Conservation (phyloP, 2,888 invertebrate species). For the Bombyx huttoni region DNA sequence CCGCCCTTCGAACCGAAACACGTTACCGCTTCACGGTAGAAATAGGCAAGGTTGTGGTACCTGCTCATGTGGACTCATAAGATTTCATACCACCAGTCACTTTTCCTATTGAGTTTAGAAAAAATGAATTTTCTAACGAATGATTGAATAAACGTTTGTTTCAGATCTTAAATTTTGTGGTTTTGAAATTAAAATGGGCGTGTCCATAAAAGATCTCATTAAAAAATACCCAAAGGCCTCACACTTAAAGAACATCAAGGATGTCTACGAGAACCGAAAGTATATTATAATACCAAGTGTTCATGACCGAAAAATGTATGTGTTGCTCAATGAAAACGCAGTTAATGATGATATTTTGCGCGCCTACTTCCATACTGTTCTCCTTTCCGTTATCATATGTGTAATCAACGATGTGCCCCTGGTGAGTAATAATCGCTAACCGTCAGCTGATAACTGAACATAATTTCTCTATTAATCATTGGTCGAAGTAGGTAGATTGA, state of each 20-base stretch:
- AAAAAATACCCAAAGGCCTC: conserved; percentile 11
- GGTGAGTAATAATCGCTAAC: conserved; percentile 20
- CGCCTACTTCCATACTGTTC: conserved; percentile 79
- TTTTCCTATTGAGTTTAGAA: too few species aligned
- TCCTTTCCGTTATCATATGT: conserved; percentile 48
- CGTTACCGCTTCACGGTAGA: too few species aligned
- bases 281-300: conserved; percentile 71
- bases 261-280: conserved; percentile 54
- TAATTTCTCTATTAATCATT: too few species aligned
- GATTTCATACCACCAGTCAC: too few species aligned
- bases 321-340: conserved; percentile 69
- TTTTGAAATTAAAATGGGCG: conserved; percentile 74
- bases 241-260: conserved; percentile 43
- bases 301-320: conserved; percentile 56
- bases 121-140: too few species aligned
- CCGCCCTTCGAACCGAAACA: too few species aligned
- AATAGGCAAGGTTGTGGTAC: too few species aligned
- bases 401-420: conserved; percentile 36
- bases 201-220: conserved; percentile 56
- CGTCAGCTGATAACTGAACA: not conserved
- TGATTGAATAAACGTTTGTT: conserved; percentile 18
- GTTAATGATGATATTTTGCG: conserved; percentile 70
- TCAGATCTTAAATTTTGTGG: conserved; percentile 74
- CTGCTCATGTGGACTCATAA: too few species aligned
- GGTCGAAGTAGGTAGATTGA: too few species aligned